phyloP scores from a whole-genome alignment of 2,113 vertebrate genomes.

The Nothocercus nigrocapillus region DNA sequence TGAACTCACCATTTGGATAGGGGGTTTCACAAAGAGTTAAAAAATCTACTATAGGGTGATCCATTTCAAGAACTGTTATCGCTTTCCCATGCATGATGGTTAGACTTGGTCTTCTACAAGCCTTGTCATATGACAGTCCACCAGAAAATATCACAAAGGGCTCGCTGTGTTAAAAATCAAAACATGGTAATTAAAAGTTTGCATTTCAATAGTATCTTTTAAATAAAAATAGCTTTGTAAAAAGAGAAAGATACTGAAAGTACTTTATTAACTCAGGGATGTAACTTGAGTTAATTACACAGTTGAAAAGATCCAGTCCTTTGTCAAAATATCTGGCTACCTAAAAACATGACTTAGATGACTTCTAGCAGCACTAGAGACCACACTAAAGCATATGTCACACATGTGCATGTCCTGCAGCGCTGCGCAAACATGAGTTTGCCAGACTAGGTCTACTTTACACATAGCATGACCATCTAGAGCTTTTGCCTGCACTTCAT shows the following conservation, averaged over 20 bases:
- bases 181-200: background rate
- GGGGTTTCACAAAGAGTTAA: conserved; percentile 96
- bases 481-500: background rate
- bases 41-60: conserved; percentile 98
- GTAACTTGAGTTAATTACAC: background rate
- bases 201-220: background rate
- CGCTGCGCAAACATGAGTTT: background rate
- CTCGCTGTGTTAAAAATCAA: conserved; percentile 80
- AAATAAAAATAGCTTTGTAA: background rate
- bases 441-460: background rate
- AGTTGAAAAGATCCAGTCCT: background rate
- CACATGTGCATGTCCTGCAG: background rate
- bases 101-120: conserved; percentile 91
- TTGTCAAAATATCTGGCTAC: background rate
- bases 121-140: conserved; percentile 94
- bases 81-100: conserved; percentile 99
- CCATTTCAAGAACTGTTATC: conserved; percentile 98
- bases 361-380: background rate
- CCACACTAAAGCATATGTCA: background rate
- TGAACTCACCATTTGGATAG: conserved; percentile 92
- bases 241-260: background rate
- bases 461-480: background rate
- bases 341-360: background rate
- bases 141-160: conserved; percentile 98
- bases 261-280: background rate